A percentile compares a stretch with the other conserved stretches of the same genome.
phyloP scores from a whole-genome alignment of 2,113 vertebrate genomes.

The Ochotona curzoniae region DNA sequence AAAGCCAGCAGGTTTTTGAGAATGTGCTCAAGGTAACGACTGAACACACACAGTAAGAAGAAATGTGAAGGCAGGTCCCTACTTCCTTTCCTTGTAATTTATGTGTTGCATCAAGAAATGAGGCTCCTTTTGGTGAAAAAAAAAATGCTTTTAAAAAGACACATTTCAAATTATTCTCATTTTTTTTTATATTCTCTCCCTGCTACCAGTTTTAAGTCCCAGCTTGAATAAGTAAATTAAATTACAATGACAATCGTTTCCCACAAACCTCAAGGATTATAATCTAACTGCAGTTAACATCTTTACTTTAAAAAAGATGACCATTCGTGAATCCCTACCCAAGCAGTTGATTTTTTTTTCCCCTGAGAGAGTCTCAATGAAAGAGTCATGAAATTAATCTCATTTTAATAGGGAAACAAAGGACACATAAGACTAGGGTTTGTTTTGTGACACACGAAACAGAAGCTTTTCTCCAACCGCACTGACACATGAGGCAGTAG shows the following conservation, averaged over 20 bases:
- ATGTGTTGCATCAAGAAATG: background rate
- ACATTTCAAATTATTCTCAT: conserved; percentile 7
- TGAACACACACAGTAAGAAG: background rate
- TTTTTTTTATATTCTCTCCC: no score
- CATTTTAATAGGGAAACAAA: conserved; percentile 4
- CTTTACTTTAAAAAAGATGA: background rate
- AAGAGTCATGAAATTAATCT: background rate
- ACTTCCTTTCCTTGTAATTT: background rate
- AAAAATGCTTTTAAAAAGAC: background rate
- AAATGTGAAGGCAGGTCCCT: background rate
- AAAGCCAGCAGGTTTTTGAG: background rate
- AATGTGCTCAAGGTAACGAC: background rate
- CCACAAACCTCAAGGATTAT: background rate
- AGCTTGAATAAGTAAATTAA: conserved; percentile 8
- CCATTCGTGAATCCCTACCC: background rate
- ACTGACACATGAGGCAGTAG: background rate
- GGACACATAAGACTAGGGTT: background rate
- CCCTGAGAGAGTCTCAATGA: background rate
- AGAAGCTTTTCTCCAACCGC: background rate
- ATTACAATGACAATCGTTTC: background rate
- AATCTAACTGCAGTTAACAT: background rate
- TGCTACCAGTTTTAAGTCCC: background rate
- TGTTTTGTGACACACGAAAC: background rate
- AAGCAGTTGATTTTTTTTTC: background rate
- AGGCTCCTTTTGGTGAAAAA: background rate